These are phyloP conservation scores for Cistogaster globosa DNA, from an alignment of 2,888 invertebrate genomes.

Conservation along the genomic window DNA sequence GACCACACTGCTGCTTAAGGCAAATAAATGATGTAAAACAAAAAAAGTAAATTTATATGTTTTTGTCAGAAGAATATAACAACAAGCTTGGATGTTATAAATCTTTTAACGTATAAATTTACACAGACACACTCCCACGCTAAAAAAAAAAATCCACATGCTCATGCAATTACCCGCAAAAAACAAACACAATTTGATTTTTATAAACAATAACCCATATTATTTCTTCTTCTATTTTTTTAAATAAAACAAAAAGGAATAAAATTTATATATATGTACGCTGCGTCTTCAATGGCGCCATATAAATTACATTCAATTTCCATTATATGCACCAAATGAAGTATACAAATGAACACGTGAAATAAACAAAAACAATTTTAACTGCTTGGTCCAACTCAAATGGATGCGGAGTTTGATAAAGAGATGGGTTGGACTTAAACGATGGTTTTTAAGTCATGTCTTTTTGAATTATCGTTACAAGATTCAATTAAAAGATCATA, in stretches of 20 bases:
- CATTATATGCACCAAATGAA: conserved; percentile 11
- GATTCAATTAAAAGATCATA: no score
- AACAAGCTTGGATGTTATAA: conserved; percentile 48
- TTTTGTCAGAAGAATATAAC: conserved; percentile 34
- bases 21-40: conserved; percentile 5
- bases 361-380: no score
- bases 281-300: conserved; percentile 50
- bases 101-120: no score
- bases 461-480: no score
- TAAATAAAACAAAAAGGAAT: conserved; percentile 30
- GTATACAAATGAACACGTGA: no score
- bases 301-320: conserved; percentile 51
- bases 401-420: no score
- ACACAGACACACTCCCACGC: not conserved
- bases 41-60: conserved; percentile 41
- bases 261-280: conserved; percentile 1
- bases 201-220: conserved; percentile 40
- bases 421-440: no score
- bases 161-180: not conserved
- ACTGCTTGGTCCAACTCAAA: no score
- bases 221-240: not conserved
- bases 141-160: not conserved
- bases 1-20: not conserved
- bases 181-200: conserved; percentile 23
- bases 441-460: no score